Evolutionary conservation across 2,888 invertebrate genomes (phyloP), one percentile per base, ranked within the genome.

Genomic region (Lepidonotus clava): DNA sequence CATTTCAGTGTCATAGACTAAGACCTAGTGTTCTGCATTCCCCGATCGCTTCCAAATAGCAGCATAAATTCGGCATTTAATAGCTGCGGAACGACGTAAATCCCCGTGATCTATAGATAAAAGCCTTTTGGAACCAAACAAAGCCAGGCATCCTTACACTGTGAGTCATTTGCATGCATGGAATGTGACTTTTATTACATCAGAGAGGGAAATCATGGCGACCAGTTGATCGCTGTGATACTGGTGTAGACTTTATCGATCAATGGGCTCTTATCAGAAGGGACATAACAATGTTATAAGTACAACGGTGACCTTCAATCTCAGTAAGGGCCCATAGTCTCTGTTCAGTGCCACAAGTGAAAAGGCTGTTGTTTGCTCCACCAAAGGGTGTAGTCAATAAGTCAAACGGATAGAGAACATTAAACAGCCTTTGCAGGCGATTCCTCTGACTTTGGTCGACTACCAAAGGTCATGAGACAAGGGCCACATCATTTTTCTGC

Each of bases 401-500:
- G 51, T 80, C 80, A 80, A 46, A 8, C 80, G 28, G 41, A 46
- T 28, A 46, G 80, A 14, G 46, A 21, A 80, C 80, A 51, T 51
- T 41, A 46, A 41, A 41, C 80, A 46, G 80, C 32, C 4, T 80
- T 80, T 80, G 21, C 80, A 24, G 51, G n/a, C 41, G 28, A 80
- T 80, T 80, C 51, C 24, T 80, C 80, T 80, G 80, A 80, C 80
- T 80, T 46, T 2, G n/a, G 46, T 46, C 46, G 6, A 18, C 51
- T 14, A 32, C 5, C 41, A 80, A 80, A 80, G 80, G 80, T 80
- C 80, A 80, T 4, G 28, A 46, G 80, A 51, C 51, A 46, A 80
- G 24, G 46, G 14, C 18, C 36, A 18, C 71, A 71, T 71, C 71
- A 71, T 34, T 71, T 71, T 71, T 71, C 71, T 71, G 71, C 71